These are phyloP conservation scores for Microcebus murinus DNA, from an alignment of 2,113 vertebrate genomes.

Conservation along the genomic window DNA sequence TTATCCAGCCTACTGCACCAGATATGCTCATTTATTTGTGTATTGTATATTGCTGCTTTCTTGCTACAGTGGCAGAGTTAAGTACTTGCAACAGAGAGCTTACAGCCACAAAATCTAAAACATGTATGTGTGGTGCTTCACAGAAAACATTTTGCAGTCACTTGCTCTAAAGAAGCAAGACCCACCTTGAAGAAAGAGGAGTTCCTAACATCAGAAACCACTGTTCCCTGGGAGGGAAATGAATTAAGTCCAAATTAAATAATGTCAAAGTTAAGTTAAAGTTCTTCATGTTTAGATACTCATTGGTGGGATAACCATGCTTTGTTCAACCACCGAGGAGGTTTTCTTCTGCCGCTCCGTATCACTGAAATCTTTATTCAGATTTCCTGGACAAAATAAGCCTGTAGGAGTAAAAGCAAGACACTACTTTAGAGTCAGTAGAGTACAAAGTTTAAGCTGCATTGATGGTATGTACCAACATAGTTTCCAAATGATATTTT, in stretches of 20 bases:
- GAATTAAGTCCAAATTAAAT: background rate
- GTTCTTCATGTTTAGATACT: background rate
- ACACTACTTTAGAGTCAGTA: background rate
- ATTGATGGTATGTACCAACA: background rate
- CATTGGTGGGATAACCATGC: background rate
- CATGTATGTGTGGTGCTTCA: background rate
- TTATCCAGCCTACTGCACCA: background rate
- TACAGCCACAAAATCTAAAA: background rate
- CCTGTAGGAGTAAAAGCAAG: background rate
- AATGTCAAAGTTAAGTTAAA: background rate
- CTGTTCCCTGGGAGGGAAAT: background rate
- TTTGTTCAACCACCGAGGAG: background rate
- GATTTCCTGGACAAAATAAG: background rate
- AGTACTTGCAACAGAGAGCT: background rate
- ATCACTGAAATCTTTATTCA: conserved; percentile 16
- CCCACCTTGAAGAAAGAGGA: background rate
- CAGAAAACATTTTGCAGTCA: background rate
- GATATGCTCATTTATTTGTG: background rate
- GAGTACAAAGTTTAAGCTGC: background rate
- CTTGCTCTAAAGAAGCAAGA: background rate
- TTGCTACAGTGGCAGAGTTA: background rate
- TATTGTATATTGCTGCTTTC: background rate
- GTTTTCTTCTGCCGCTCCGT: background rate
- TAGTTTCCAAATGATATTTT: conserved; percentile 48
- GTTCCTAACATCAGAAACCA: background rate